Conservation (phyloP, 1,140 invertebrate species). For the Cyrtorhinus lividipennis region DNA sequence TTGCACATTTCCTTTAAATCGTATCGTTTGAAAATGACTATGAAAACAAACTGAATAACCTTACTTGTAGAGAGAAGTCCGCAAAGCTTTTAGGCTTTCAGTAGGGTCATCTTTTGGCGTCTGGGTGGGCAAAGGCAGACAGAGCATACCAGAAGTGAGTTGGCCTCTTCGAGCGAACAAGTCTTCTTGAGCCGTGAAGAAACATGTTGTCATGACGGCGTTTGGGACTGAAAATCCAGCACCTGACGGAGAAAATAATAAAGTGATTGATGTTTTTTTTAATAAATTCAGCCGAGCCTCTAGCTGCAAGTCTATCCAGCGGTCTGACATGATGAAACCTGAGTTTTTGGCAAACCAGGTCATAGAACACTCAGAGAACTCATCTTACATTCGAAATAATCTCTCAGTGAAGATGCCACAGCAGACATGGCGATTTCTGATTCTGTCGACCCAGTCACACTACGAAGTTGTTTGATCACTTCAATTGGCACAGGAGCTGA, state of each 20-base stretch:
- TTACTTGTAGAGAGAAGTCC: conserved; percentile 13
- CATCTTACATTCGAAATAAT: conserved; percentile 39
- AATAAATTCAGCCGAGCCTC: no score
- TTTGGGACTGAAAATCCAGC: conserved; percentile 32
- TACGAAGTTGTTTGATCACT: conserved; percentile 38
- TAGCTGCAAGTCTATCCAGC: no score
- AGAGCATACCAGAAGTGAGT: conserved; percentile 35
- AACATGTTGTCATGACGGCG: conserved; percentile 38
- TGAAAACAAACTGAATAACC: background rate
- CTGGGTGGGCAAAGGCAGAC: conserved; percentile 39
- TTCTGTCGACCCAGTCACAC: conserved; percentile 43
- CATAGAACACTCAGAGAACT: no score
- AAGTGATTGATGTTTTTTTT: no score
- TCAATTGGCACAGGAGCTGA: conserved; percentile 46
- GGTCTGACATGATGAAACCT: no score
- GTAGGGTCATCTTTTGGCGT: conserved; percentile 32
- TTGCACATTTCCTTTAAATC: background rate
- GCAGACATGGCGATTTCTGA: conserved; percentile 51
- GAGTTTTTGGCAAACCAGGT: no score
- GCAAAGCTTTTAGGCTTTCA: conserved; percentile 24
- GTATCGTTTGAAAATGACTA: background rate
- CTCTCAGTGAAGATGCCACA: conserved; percentile 41
- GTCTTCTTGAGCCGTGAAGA: conserved; percentile 37
- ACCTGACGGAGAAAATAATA: background rate
- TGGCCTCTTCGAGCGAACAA: conserved; percentile 29